A percentile compares a stretch with the other conserved stretches of the same genome.
These are phyloP conservation scores for Podarcis raffonei DNA, from an alignment of 2,113 vertebrate genomes.

Conservation along the genomic window DNA sequence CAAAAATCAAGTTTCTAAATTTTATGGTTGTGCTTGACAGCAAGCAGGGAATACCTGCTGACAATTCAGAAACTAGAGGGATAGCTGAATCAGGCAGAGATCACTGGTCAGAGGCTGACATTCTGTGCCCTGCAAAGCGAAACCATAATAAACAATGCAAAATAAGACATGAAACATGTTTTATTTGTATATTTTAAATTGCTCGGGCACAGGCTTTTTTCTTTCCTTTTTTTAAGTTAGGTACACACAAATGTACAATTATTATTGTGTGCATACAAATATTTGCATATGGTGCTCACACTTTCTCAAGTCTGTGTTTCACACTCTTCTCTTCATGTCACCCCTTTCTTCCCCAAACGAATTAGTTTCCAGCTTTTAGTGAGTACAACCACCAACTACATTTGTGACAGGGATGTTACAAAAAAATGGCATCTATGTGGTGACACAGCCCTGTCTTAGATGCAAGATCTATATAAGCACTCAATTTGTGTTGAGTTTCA, in stretches of 20 bases:
- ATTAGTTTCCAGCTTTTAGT: not conserved
- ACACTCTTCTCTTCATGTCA: not conserved
- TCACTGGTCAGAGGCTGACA: not conserved
- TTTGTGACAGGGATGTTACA: not conserved
- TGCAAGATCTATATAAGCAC: not conserved
- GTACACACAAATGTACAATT: not conserved
- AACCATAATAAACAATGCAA: not conserved
- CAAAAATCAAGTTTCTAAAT: not conserved
- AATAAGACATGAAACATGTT: not conserved
- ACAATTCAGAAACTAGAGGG: not conserved
- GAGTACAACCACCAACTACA: too few species aligned
- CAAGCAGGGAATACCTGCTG: not conserved
- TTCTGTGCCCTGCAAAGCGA: not conserved
- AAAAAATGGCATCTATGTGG: not conserved
- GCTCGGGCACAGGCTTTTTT: not conserved
- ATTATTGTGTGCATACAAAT: not conserved
- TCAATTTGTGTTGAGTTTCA: not conserved
- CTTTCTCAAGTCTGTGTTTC: not conserved
- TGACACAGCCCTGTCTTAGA: not conserved
- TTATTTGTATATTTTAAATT: not conserved
- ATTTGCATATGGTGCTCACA: not conserved
- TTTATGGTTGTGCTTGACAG: not conserved
- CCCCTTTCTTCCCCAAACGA: not conserved
- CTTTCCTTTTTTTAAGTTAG: not conserved
- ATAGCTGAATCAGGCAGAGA: not conserved